Conservation (phyloP, 2,797 vertebrate species). For the Phrynocephalus forsythii region DNA sequence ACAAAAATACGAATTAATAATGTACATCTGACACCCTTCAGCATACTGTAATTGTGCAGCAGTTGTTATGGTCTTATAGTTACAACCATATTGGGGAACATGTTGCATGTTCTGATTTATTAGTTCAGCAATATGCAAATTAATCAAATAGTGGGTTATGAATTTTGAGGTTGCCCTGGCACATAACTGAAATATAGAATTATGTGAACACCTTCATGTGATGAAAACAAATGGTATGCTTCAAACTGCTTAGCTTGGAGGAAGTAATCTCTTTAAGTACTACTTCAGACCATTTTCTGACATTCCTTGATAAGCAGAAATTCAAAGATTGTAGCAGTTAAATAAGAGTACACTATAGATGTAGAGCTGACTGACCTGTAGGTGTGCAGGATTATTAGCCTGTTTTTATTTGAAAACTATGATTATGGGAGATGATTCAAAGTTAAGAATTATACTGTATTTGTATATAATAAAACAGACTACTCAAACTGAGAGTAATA, state of each 20-base stretch:
- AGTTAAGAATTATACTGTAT: conserved; percentile 28
- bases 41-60: neutral
- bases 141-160: neutral
- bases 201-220: neutral
- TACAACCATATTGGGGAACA: neutral
- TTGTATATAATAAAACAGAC: conserved; percentile 1
- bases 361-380: neutral
- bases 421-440: conserved; percentile 4
- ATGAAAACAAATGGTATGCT: neutral
- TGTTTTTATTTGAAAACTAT: neutral
- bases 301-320: neutral
- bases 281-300: conserved; percentile 1
- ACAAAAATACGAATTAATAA: neutral
- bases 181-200: neutral
- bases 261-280: conserved; percentile 6
- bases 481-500: conserved; percentile 11
- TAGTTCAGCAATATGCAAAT: neutral
- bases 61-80: neutral
- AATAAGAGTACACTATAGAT: neutral
- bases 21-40: neutral
- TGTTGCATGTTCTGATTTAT: neutral
- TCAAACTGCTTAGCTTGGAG: neutral
- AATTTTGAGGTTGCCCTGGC: neutral
- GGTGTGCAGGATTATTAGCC: conserved; percentile 22
- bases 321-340: conserved; percentile 10